Evolutionary conservation across 2,797 vertebrate genomes (phyloP).

Genomic region (Phrynocephalus vlangalii): DNA sequence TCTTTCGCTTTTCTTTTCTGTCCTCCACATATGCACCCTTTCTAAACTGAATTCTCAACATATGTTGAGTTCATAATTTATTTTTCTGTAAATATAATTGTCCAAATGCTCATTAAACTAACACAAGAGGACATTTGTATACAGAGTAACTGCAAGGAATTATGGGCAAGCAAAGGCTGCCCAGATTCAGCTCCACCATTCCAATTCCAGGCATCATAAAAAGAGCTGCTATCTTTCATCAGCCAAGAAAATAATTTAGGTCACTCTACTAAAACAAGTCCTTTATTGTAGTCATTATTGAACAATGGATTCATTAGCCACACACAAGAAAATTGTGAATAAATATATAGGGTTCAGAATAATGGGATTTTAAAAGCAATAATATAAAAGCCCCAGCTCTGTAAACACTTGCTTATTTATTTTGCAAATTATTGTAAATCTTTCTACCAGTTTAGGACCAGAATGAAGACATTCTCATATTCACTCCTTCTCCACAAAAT

Average conservation of each 20-base stretch:
- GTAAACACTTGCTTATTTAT: not conserved
- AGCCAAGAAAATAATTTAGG: not conserved
- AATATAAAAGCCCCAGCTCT: not conserved
- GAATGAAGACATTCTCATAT: not conserved
- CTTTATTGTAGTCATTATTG: not conserved
- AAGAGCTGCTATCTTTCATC: not conserved
- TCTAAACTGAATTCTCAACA: not conserved
- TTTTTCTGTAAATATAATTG: conserved; percentile 27
- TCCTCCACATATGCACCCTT: not conserved
- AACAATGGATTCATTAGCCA: conserved; percentile 5
- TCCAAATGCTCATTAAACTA: conserved; percentile 22
- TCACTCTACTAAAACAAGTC: conserved; percentile 2
- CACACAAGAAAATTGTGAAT: not conserved
- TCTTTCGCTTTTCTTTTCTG: not conserved
- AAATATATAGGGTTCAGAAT: not conserved
- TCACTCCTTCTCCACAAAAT: not conserved
- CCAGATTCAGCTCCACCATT: conserved; percentile 21
- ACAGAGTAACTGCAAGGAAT: not conserved
- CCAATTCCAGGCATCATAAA: not conserved
- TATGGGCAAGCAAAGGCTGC: accelerated
- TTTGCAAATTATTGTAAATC: not conserved
- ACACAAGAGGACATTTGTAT: conserved; percentile 16
- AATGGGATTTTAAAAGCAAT: not conserved
- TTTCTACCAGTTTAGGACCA: not conserved
- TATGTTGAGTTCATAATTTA: conserved; percentile 18